Percentiles rank a stretch among this genome's conserved stretches.
These are phyloP conservation scores for Eucidaris tribuloides DNA, from an alignment of 35 echinoderm and acorn worm species.

Conservation along the genomic window DNA sequence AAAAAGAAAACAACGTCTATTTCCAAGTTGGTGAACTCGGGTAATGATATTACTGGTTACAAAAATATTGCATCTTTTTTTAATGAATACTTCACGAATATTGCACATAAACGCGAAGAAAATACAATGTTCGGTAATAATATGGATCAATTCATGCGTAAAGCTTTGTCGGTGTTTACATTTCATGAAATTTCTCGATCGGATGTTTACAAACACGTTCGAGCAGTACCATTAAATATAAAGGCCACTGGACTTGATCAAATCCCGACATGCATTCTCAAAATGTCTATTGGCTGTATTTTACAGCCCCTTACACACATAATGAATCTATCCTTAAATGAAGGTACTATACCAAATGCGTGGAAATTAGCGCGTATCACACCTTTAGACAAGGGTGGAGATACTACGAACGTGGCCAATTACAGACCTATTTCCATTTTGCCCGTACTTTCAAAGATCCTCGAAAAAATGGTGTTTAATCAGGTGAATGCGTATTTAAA, in stretches of 20 bases:
- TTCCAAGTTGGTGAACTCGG: not conserved
- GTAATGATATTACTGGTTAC: not conserved
- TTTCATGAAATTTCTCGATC: not conserved
- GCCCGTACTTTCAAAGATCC: not conserved
- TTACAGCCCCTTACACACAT: not conserved
- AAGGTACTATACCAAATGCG: not conserved
- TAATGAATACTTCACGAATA: not conserved
- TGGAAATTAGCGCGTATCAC: not conserved
- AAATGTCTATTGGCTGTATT: not conserved
- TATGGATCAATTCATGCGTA: not conserved
- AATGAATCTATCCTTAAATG: not conserved
- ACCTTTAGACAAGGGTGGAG: not conserved
- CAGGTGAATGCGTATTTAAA: not conserved
- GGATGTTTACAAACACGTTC: not conserved
- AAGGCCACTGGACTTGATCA: not conserved
- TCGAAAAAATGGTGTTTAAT: not conserved
- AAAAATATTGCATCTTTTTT: conserved; percentile 15
- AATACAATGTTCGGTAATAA: conserved; percentile 1
- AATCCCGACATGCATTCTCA: not conserved
- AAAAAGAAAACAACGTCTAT: not conserved
- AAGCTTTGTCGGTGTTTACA: not conserved
- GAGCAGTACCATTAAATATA: not conserved
- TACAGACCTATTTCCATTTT: not conserved
- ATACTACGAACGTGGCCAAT: not conserved
- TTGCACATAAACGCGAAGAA: not conserved